Base-by-base conservation (phyloP, 2,113 vertebrate species). In the Mystacornis crossleyi region DNA sequence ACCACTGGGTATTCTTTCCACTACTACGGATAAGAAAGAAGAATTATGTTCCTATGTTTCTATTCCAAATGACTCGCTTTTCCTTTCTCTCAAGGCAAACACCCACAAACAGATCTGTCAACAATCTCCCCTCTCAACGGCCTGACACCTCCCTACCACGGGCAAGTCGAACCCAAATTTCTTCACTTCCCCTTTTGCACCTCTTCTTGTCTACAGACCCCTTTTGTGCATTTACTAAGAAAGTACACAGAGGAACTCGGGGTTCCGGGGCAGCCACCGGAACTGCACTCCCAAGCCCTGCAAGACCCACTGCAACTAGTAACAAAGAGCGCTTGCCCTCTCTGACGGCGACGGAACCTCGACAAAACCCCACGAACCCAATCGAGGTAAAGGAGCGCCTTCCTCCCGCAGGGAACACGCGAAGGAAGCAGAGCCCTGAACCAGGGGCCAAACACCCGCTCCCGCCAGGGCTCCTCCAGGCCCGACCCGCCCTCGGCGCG, bases 101-200 rank as follows among this genome's bases (percentile, higher is more conserved):
- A 2, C 8, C 13, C 19, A 40, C 18, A 24, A 29, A 19, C 2
- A 38, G 7, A 55, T 8, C 28, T 14, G 48, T 36, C 43, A 53
- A 43, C n/a, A 43, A 79, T 4, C 28, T 20, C 2, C 10, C 4
- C 4, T 21, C 31, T 26, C 18, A 42, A 24, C 0, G 1, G 1
- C 18, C 53, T 15, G 18, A 18, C 5, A 66, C 14, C 10, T 42
- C 45, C 19, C 3, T 2, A 13, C 15, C 25, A 29, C 60, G 14
- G 2, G 5, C 8, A 65, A 51, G 2, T 2, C 4, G 2, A 36
- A 67, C 7, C 8, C 5, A 0, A 5, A 3, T 21, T 53, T 34
- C 50, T 29, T 14, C 20, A 53, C 21, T 45, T 79, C 15, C 15
- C 4, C 4, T 25, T 77, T 81, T 45, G 17, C 31, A 79, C 9